Percentiles rank a stretch among this genome's conserved stretches.
These are phyloP conservation scores for Agrochola macilenta DNA, from an alignment of 2,888 invertebrate species.

Conservation along the genomic window DNA sequence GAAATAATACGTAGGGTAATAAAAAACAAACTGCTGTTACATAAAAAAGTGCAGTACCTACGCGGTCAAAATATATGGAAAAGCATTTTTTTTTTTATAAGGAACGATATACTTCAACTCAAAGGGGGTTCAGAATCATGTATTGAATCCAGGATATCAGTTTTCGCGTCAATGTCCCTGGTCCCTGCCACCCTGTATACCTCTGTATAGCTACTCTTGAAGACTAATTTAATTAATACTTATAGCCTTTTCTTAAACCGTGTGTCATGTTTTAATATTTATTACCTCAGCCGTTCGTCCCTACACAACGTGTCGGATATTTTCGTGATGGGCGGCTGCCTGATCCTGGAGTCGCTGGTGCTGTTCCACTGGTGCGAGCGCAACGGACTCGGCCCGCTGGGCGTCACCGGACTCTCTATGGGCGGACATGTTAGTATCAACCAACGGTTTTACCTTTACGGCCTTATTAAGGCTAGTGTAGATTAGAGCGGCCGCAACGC, in stretches of 20 bases:
- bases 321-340: constrained; percentile 99
- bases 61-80: too few species aligned
- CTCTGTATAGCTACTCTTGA: not conserved
- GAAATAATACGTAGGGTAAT: too few species aligned
- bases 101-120: too few species aligned
- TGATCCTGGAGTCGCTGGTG: constrained; percentile 97
- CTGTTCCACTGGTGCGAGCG: constrained; percentile 98
- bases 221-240: not conserved
- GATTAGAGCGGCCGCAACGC: not conserved
- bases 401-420: constrained; percentile 99
- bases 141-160: too few species aligned
- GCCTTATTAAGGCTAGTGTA: not conserved
- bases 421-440: constrained; percentile 96
- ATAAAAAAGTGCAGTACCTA: too few species aligned
- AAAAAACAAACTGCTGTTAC: too few species aligned
- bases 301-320: constrained; percentile 99
- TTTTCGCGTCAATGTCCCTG: too few species aligned
- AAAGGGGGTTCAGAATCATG: too few species aligned
- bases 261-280: not conserved
- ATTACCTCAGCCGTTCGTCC: constrained; percentile 93
- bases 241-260: not conserved
- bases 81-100: too few species aligned
- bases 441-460: not conserved
- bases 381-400: constrained; percentile 97
- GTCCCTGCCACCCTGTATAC: too few species aligned